These are phyloP conservation scores for Sula dactylatra DNA, from an alignment of 2,113 vertebrate species.

Conservation along the genomic window DNA sequence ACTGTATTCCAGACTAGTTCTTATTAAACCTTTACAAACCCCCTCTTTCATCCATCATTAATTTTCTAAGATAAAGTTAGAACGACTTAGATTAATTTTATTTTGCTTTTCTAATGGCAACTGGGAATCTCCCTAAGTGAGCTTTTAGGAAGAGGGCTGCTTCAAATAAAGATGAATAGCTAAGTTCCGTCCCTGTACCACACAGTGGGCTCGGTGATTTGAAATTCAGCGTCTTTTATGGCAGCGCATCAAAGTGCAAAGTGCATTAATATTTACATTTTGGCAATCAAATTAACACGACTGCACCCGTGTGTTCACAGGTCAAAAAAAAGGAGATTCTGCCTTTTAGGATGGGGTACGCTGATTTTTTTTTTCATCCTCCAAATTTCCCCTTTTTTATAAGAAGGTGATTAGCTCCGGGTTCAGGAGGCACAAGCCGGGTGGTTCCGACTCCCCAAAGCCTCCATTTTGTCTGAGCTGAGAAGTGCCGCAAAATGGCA, in stretches of 20 bases:
- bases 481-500: constrained; percentile 38
- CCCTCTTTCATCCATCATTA: constrained; percentile 19
- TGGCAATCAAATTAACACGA: background rate
- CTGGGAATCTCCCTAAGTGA: constrained; percentile 19
- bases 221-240: constrained; percentile 17
- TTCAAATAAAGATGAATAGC: constrained; percentile 31
- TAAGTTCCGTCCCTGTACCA: background rate
- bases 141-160: constrained; percentile 5
- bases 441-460: background rate
- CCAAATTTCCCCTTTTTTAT: background rate
- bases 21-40: background rate
- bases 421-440: background rate
- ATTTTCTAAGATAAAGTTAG: constrained; percentile 41
- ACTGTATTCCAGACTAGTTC: background rate
- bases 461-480: constrained; percentile 60
- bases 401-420: background rate
- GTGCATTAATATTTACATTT: constrained; percentile 8
- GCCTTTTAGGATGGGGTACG: background rate
- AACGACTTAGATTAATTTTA: constrained; percentile 45
- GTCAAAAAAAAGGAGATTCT: background rate
- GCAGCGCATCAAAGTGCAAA: constrained; percentile 7
- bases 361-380: background rate
- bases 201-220: background rate
- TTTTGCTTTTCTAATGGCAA: constrained; percentile 44
- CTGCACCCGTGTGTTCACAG: background rate